Evolutionary conservation across 1,140 invertebrate species (phyloP).

Genomic region (Heliconius eleuchia): DNA sequence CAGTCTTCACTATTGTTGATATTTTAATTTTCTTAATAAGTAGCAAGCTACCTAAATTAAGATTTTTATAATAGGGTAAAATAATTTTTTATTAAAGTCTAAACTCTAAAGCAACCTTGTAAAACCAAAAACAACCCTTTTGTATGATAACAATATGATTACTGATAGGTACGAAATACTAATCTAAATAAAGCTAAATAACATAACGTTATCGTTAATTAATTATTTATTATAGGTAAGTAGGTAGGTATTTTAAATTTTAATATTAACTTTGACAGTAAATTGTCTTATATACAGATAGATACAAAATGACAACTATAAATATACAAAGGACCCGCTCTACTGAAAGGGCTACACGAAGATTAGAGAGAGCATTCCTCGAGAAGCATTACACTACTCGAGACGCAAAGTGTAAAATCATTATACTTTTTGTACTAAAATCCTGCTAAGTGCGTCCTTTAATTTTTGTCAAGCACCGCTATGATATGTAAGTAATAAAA

Average conservation of each 20-base stretch:
- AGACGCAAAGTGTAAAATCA: constrained; percentile 6
- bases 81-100: too few species aligned
- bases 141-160: too few species aligned
- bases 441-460: background rate
- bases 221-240: background rate
- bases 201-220: too few species aligned
- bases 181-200: too few species aligned
- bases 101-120: too few species aligned
- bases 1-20: background rate
- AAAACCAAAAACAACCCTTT: too few species aligned
- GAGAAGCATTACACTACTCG: background rate
- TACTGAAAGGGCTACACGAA: background rate
- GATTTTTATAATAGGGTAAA: too few species aligned
- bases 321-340: background rate
- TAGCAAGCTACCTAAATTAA: too few species aligned
- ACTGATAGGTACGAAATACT: too few species aligned
- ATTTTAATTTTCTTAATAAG: background rate
- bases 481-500: background rate
- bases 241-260: background rate
- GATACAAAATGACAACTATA: background rate
- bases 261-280: background rate
- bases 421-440: constrained; percentile 1
- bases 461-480: background rate
- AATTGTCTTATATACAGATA: background rate
- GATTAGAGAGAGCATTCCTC: background rate